phyloP scores from a whole-genome alignment of 2,888 invertebrate genomes.

The Morinoia aosen region DNA sequence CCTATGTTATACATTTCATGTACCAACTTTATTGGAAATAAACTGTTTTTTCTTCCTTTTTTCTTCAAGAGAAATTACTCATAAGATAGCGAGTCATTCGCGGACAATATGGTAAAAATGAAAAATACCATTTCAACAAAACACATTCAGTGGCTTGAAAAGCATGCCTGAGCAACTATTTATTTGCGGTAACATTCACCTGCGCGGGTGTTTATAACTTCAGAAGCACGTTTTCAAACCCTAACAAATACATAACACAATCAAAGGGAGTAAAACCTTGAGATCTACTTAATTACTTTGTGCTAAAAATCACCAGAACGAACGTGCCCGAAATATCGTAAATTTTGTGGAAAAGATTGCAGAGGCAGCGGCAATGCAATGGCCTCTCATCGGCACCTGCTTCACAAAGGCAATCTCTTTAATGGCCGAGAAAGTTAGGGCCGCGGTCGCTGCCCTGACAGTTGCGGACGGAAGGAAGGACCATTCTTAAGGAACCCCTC shows the following conservation, averaged over 20 bases:
- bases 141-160: not conserved
- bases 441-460: not conserved
- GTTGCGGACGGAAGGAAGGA: conserved; percentile 24
- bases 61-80: not conserved
- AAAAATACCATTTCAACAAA: not conserved
- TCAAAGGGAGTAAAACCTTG: not conserved
- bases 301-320: not conserved
- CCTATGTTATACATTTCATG: too few relatives aligned
- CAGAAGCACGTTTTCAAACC: not conserved
- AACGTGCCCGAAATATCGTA: not conserved
- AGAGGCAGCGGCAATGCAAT: not conserved
- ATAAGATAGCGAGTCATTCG: not conserved
- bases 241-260: not conserved
- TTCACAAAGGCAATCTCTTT: conserved; percentile 27
- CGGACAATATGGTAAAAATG: not conserved
- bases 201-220: not conserved
- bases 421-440: conserved; percentile 16
- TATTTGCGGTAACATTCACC: not conserved
- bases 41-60: too few relatives aligned
- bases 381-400: conserved; percentile 17
- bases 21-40: too few relatives aligned
- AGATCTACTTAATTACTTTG: not conserved
- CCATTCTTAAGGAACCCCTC: not conserved
- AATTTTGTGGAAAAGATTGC: not conserved
- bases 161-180: not conserved